Evolutionary conservation across 2,797 vertebrate species (phyloP), one percentile per base, ranked within the genome.

Genomic region (Ctenopoma kingsleyae): DNA sequence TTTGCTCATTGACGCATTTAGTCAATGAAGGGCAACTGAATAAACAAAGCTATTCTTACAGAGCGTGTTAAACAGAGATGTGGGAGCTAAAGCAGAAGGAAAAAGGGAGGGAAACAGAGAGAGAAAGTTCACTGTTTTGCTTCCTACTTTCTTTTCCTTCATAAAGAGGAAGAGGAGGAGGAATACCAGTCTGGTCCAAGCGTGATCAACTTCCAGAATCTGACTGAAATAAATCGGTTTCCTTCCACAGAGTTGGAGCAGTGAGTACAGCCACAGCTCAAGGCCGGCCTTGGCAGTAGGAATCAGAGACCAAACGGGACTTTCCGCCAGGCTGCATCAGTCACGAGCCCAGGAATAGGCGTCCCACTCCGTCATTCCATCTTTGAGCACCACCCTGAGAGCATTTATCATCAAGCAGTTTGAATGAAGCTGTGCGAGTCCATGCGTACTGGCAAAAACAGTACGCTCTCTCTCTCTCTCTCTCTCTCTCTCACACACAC

Each of bases 1-100:
- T 87, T 88, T 86, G 83, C 49, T 76, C 80, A 81, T 76, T 83
- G 82, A 88, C 71, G 65, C 67, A 74, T 84, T 76, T 53, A 81
- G 79, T 85, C 83, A 81, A 81, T 84, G 79, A 77, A 48, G 74
- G 53, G 44, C 85, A 87, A 87, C 83, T 81, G 83, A 76, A 80
- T 58, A 90, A 89, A 89, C 86, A 82, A 67, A 51, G 72, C 67
- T 43, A 71, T 71, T 80, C 79, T 70, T 79, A 80, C 71, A 80
- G 51, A 76, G 61, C 68, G 51, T 17, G 32, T 20, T 36, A 63
- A 47, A 19, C 12, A 13, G 61, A 57, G 43, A 56, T 30, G 71
- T 32, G 22, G 19, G 35, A 40, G 25, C 0, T 9, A 44, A 52
- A 27, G 56, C 9, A 9, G 32, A n/a, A n/a, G 9, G 27, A 6